Percentiles rank a stretch among this genome's conserved stretches.
These are phyloP conservation scores for Limnodromus scolopaceus DNA, from an alignment of 2,797 vertebrate genomes.

Conservation along the genomic window DNA sequence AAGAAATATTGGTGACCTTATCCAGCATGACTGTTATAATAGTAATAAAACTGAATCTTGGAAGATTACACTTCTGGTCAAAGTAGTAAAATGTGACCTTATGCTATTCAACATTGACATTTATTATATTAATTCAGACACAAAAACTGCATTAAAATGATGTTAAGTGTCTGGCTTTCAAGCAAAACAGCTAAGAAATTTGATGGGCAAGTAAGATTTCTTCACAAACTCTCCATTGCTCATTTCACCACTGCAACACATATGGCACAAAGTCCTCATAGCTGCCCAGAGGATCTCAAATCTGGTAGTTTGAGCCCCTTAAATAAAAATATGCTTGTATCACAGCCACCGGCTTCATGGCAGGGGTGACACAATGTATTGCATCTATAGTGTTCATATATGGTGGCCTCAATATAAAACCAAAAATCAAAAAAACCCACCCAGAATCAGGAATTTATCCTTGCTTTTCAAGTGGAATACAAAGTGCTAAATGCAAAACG, in stretches of 20 bases:
- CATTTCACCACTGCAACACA: not conserved
- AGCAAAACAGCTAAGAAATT: conserved; percentile 57
- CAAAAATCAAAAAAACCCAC: not conserved
- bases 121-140: conserved; percentile 82
- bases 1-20: conserved; percentile 83
- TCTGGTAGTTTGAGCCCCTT: not conserved
- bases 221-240: not conserved
- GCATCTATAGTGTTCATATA: not conserved
- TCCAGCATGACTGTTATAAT: conserved; percentile 77
- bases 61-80: conserved; percentile 81
- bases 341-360: not conserved
- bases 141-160: conserved; percentile 77
- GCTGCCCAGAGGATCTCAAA: not conserved
- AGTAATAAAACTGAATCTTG: conserved; percentile 80
- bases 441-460: not conserved
- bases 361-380: not conserved
- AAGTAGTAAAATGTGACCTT: conserved; percentile 84
- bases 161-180: conserved; percentile 66
- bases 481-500: not conserved
- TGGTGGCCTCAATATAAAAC: not conserved
- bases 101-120: conserved; percentile 78
- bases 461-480: not conserved
- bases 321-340: not conserved
- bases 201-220: conserved; percentile 12
- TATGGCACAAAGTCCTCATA: not conserved